phyloP scores from a whole-genome alignment of 2,797 vertebrate species.

The Borostomias antarcticus region DNA sequence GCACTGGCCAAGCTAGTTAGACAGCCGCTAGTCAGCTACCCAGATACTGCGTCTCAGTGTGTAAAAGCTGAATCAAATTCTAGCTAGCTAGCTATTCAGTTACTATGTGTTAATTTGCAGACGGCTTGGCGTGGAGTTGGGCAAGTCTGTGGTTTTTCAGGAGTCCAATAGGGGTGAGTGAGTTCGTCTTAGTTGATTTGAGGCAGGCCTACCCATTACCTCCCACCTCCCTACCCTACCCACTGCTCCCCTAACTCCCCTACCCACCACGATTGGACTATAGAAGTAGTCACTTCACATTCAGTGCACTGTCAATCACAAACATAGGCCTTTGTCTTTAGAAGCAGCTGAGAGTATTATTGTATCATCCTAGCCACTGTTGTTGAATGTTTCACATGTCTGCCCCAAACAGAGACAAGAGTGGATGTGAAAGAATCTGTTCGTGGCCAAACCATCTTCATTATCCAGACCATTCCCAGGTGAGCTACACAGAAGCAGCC shows the following conservation, averaged over 20 bases:
- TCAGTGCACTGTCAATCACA: neutral
- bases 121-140: slow-evolving; percentile 93
- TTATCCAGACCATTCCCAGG: slow-evolving; percentile 98
- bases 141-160: slow-evolving; percentile 96
- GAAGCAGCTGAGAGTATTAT: neutral
- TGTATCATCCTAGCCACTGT: too few relatives aligned
- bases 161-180: slow-evolving; percentile 95
- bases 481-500: too few relatives aligned
- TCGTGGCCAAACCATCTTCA: slow-evolving; percentile 96
- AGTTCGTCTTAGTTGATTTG: too few relatives aligned
- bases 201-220: neutral
- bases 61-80: too few relatives aligned
- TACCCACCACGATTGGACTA: too few relatives aligned
- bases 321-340: neutral
- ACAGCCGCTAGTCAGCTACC: too few relatives aligned
- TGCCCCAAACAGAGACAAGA: slow-evolving; percentile 84
- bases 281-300: too few relatives aligned
- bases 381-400: neutral
- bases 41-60: too few relatives aligned
- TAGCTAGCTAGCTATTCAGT: neutral
- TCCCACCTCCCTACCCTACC: neutral
- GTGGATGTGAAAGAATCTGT: slow-evolving; percentile 98
- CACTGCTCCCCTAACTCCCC: too few relatives aligned
- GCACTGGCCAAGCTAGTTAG: neutral
- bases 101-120: slow-evolving; percentile 59